Evolutionary conservation across 92 coral and sea anemone species (phyloP).

Genomic region (Umimayanthus kanabou): DNA sequence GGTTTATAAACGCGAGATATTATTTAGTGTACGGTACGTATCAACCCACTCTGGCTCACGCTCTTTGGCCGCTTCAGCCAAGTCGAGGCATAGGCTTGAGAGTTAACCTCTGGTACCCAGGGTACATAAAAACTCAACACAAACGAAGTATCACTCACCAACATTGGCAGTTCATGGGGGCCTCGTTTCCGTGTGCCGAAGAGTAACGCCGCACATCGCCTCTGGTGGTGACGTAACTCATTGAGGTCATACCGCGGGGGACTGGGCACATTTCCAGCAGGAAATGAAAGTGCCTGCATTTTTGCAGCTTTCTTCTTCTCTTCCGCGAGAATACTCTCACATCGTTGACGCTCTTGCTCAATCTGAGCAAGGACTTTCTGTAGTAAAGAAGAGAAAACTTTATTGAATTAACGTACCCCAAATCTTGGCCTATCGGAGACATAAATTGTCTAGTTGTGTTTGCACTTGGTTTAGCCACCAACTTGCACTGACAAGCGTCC

Average conservation of each 20-base stretch:
- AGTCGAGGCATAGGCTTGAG: too few relatives aligned
- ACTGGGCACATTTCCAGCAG: constrained; percentile 8
- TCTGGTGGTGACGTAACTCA: constrained; percentile 82
- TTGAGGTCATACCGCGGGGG: constrained; percentile 72
- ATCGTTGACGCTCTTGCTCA: constrained; percentile 62
- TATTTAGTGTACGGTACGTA: too few relatives aligned
- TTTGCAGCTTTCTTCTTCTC: constrained; percentile 61
- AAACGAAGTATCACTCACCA: constrained; percentile 52
- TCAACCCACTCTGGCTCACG: too few relatives aligned
- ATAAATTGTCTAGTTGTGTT: background rate
- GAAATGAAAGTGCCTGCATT: constrained; percentile 10
- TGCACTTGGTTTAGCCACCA: background rate
- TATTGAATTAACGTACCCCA: background rate
- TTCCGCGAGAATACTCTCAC: constrained; percentile 59
- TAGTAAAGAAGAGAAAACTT: background rate
- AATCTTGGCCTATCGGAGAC: too few relatives aligned
- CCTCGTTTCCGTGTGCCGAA: constrained; percentile 82
- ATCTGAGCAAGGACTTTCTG: constrained; percentile 79
- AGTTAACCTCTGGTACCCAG: background rate
- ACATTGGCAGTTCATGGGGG: constrained; percentile 70
- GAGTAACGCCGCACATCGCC: constrained; percentile 86
- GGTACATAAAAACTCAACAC: background rate
- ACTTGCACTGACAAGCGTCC: background rate
- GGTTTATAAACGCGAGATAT: too few relatives aligned
- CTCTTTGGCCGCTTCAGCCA: too few relatives aligned